These are phyloP conservation scores for Stegodyphus dumicola DNA, from an alignment of 1,140 invertebrate genomes.

Conservation along the genomic window DNA sequence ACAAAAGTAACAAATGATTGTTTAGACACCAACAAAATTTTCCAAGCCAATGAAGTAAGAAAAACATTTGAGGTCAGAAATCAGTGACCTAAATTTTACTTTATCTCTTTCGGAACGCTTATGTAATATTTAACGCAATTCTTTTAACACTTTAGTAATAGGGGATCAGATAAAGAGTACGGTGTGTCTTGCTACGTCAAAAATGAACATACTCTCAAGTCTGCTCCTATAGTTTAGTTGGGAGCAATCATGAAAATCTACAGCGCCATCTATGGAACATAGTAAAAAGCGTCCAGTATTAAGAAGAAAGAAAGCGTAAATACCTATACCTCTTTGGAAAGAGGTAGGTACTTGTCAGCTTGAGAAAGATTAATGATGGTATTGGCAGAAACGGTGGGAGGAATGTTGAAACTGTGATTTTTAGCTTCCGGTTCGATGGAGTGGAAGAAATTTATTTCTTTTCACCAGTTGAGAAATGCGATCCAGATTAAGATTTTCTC, in stretches of 20 bases:
- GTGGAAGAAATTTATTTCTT: slow-evolving; percentile 54
- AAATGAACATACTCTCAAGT: no score
- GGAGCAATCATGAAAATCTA: not conserved
- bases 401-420: slow-evolving; percentile 59
- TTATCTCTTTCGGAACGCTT: no score
- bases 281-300: not conserved
- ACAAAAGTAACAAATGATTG: no score
- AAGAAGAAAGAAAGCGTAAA: slow-evolving; percentile 20
- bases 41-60: no score
- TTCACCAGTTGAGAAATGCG: slow-evolving; percentile 43
- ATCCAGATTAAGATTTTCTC: slow-evolving; percentile 55
- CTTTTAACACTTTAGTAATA: no score
- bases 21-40: no score
- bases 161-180: no score
- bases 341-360: slow-evolving; percentile 16
- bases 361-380: slow-evolving; percentile 55
- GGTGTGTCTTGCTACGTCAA: no score
- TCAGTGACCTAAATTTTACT: no score
- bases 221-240: no score
- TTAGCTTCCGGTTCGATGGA: slow-evolving; percentile 45
- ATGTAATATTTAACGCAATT: no score
- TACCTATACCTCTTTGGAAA: slow-evolving; percentile 14
- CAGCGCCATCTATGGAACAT: slow-evolving; percentile 35
- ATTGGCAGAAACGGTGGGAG: slow-evolving; percentile 51
- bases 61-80: no score